Conservation (phyloP, 2,113 vertebrate genomes). For the Zosterops japonicus region DNA sequence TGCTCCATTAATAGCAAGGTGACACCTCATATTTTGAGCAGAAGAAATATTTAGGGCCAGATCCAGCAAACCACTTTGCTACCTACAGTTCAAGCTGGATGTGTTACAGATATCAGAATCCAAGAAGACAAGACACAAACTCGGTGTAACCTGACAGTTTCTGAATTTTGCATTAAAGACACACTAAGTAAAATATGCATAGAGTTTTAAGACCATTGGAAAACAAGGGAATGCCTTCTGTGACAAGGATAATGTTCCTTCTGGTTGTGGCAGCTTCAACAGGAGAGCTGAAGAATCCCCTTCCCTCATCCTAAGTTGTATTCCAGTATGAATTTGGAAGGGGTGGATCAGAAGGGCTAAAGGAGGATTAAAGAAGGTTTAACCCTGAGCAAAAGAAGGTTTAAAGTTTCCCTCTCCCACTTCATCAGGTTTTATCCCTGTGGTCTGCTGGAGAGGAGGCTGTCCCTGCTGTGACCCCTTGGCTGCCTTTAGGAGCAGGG, state of each 20-base stretch:
- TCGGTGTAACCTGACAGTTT: background rate
- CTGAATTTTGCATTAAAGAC: background rate
- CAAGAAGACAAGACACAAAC: background rate
- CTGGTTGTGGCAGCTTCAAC: background rate
- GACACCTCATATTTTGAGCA: background rate
- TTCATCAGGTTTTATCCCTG: background rate
- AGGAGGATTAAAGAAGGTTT: background rate
- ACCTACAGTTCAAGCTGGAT: background rate
- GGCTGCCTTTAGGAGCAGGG: background rate
- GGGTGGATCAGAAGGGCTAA: background rate
- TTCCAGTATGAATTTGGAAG: background rate
- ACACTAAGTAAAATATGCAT: background rate
- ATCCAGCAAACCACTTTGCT: background rate
- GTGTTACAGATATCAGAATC: background rate
- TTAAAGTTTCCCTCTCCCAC: background rate
- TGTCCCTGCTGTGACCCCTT: background rate
- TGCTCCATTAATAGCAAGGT: background rate
- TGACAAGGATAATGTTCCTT: background rate
- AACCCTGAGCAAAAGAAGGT: background rate
- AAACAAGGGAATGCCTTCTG: background rate
- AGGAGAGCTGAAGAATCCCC: background rate
- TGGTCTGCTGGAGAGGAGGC: background rate
- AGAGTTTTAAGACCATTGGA: background rate
- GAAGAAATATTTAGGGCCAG: background rate
- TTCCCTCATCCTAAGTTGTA: background rate